These are phyloP conservation scores for Drosophila novamexicana DNA, from an alignment of 1,140 invertebrate species.

Conservation along the genomic window DNA sequence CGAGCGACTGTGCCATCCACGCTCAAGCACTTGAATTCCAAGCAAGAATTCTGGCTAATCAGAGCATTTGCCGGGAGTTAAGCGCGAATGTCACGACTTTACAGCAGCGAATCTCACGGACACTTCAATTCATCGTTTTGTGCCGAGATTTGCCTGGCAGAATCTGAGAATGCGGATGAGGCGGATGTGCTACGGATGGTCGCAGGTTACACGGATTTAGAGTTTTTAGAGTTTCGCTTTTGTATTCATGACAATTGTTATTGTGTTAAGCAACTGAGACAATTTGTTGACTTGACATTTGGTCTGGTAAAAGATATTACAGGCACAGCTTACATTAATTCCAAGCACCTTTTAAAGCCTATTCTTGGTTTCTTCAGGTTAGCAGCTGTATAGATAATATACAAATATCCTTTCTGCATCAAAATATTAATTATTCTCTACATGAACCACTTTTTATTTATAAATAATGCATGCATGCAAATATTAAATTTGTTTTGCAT, in stretches of 20 bases:
- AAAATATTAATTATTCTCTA: too few relatives aligned
- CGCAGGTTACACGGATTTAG: slow-evolving; percentile 47
- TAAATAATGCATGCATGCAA: too few relatives aligned
- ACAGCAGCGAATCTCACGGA: slow-evolving; percentile 7
- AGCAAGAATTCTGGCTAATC: slow-evolving; percentile 59
- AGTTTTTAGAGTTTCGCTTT: slow-evolving; percentile 34
- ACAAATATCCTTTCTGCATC: too few relatives aligned
- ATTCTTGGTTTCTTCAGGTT: too few relatives aligned
- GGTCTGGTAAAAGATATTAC: neutral
- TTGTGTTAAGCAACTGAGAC: slow-evolving; percentile 8
- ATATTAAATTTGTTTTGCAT: too few relatives aligned
- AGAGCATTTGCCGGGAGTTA: slow-evolving; percentile 64
- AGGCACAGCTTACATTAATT: too few relatives aligned
- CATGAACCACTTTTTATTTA: too few relatives aligned
- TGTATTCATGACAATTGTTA: slow-evolving; percentile 27
- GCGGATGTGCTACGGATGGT: slow-evolving; percentile 5
- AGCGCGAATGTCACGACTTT: slow-evolving; percentile 62
- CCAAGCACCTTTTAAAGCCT: too few relatives aligned
- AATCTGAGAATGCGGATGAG: neutral
- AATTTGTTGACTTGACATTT: neutral
- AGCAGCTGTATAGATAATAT: too few relatives aligned
- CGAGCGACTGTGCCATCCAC: slow-evolving; percentile 20
- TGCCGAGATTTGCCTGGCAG: slow-evolving; percentile 37
- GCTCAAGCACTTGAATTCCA: slow-evolving; percentile 52
- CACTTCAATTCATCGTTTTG: slow-evolving; percentile 42